Evolutionary conservation across 1,140 invertebrate species (phyloP), one percentile per base, ranked within the genome.

Genomic region (Polypedilum vanderplanki): DNA sequence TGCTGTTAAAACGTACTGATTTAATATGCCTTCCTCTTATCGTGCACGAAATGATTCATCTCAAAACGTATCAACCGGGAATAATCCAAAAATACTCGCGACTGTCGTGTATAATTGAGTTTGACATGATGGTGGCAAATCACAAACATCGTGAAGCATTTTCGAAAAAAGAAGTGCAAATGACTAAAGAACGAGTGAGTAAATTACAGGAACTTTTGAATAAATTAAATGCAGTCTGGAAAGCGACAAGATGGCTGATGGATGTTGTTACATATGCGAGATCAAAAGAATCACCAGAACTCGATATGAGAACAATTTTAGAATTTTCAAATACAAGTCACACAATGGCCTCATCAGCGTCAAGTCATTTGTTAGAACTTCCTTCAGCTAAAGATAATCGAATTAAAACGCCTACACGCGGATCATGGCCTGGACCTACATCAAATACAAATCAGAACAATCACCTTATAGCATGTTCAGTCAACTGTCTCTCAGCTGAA

Each of bases 71-170:
- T 83, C 94, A 97, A 79, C 88, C 87, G 20, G 90, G 91, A 75
- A 91, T 98, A 20, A 90, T 98, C 8, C 90, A 90, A 78, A 89
- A 93, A 78, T 98, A 98, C 83, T 93, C 94, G 0, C 88, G 94
- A 57, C 84, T 98, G 3, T 96, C 94, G 77, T 96, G 94, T 78
- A 92, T 97, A 24, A 84, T 98, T 20, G 96, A 99, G 83, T 86
- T 97, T 79, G 96, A 98, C 77, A 91, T 93, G 0, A 91, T 93
- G 3, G 86, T 97, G 75, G 96, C 96, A 4, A 94, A 95, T 75
- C 95, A 98, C 79, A 90, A 90, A 15, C 94, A 95, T 77, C 84
- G 96, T 80, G 94, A 98, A 85, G 96, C 97, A 0, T 98, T 98
- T 82, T 97, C 95, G 18, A 90, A 90, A 70, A 89, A 88, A 7